phyloP scores from a whole-genome alignment of 2,113 vertebrate species.

The Bubalus kerabau region DNA sequence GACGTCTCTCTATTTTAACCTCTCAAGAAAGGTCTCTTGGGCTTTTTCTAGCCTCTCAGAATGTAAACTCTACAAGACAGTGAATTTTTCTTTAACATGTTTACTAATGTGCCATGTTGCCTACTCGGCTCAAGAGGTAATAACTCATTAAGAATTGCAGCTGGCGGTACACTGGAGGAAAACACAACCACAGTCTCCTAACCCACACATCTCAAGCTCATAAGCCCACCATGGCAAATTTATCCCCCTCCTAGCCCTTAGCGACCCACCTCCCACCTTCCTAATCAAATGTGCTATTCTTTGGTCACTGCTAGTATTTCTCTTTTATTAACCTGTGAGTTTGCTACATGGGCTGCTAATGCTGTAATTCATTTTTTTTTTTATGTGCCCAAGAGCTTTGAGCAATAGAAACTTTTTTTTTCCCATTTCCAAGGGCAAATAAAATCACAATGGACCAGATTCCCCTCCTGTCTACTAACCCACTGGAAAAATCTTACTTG shows the following conservation, averaged over 20 bases:
- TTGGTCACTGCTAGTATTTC: background rate
- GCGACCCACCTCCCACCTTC: background rate
- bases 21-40: background rate
- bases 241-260: background rate
- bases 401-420: background rate
- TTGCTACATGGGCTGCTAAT: background rate
- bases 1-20: constrained; percentile 1
- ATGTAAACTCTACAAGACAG: background rate
- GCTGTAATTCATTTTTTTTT: background rate
- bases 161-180: background rate
- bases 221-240: fast-evolving
- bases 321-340: background rate
- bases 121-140: background rate
- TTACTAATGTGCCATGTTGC: background rate
- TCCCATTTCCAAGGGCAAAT: background rate
- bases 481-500: background rate
- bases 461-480: background rate
- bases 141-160: constrained; percentile 13
- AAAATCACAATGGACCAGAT: background rate
- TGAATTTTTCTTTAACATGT: background rate
- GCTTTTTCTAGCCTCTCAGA: constrained; percentile 15
- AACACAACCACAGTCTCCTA: background rate
- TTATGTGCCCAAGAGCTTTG: background rate
- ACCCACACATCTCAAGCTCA: background rate
- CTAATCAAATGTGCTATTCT: background rate